Base-by-base conservation (phyloP, 2,797 vertebrate genomes). In the Cyprinodon diabolis region DNA sequence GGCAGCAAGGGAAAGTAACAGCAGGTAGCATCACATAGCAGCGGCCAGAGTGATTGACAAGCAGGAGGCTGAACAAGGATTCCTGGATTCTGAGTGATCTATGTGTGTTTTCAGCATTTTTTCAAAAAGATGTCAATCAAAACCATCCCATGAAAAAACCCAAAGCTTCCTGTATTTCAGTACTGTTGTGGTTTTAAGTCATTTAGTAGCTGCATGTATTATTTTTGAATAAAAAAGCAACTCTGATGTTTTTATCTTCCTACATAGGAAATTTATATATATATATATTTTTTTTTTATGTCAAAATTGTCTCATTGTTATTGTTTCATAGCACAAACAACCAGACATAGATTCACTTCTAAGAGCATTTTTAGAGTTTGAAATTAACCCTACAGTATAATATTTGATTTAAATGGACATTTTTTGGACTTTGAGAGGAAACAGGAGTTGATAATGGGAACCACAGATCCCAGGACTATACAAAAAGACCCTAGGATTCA, bases 11-110 rank as follows among this genome's bases (percentile, higher is more conserved):
- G 83, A 88, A 87, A 93, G 84, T 81, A 82, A 79, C 82, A 89
- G 88, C 83, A 93, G 90, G 90, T 91, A 82, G 81, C 76, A 74
- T 87, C 85, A 78, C 74, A 71, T 87, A 79, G 65, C 75, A 72
- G 72, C 68, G 72, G n/a, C 69, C 2, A 12, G 69, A 83, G 71
- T 90, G 90, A 93, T 85, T 93, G 92, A 91, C 85, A 79, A 68
- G 84, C 90, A 92, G 91, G 85, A 92, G 92, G 84, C 69, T 84
- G 71, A 78, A 72, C 35, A 62, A 80, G 71, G 82, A 82, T 84
- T 86, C 83, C 89, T 76, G 40, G 71, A 52, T 78, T 86, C 58
- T 84, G 75, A 71, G 68, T 67, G 62, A 63, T 35, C 66, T 55
- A 11, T 23, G 55, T 74, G 21, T 52, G 75, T 55, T 75, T 84